Base-by-base conservation (phyloP, 2,797 vertebrate genomes). In the Periophthalmus magnuspinnatus region DNA sequence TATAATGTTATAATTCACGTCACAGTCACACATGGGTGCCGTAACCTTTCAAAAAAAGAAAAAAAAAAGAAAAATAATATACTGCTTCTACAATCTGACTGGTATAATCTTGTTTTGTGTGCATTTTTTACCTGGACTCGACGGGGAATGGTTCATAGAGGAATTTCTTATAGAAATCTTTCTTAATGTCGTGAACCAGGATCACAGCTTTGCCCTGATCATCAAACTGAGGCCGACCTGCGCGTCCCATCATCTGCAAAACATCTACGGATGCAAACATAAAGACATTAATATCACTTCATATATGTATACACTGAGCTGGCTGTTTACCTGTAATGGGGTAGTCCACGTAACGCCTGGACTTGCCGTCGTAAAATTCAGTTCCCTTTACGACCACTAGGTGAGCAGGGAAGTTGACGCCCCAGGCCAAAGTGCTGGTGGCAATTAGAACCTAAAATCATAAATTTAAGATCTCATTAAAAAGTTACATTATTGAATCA, bases 161-260 rank as follows among this genome's bases (percentile, higher is more conserved):
- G 82, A 99, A 99, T 90, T 99, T 99, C 93, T 99, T 99, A 88
- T 99, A 99, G 90, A 99, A 99, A 86, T 99, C 98, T 90, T 99
- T 99, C 88, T 99, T 99, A 84, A 98, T 96, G 88, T 99, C 97
- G 69, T 99, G 97, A 71, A 99, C 98, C 0, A 99, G 93, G 90
- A 99, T 99, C 38, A 99, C 97, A 5, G 98, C 97, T 94, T 99
- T 99, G 77, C 98, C 98, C 89, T 99, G 96, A 86, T 99, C 97
- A 82, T 99, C 97, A 61, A 97, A 99, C 85, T 99, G 98, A 66
- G 98, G 98, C 62, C 97, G 93, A 68, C 97, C 98, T 71, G 98
- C 98, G 76, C 98, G 94, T 0, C 98, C 98, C 98, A 99, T 99
- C 98, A 99, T 99, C 92, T 99, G 98, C 77, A 99, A 94, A 7